phyloP scores from a whole-genome alignment of 1,140 invertebrate genomes.

The Drosophila sucinea region DNA sequence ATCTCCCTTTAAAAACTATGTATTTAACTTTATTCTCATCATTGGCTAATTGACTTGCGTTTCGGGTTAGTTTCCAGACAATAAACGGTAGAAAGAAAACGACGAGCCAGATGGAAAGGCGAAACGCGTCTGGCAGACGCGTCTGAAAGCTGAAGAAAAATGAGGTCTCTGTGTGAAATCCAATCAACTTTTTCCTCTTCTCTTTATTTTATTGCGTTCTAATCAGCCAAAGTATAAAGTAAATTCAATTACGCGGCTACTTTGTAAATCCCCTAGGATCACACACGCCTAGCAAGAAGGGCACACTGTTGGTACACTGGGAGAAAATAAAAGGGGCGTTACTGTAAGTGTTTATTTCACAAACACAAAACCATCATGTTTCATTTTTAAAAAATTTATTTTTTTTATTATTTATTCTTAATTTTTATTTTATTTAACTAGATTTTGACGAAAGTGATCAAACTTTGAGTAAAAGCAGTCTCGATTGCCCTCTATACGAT shows the following conservation, averaged over 20 bases:
- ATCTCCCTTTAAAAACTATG: neutral
- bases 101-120: neutral
- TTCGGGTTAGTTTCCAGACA: neutral
- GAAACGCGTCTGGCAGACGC: neutral
- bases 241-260: conserved; percentile 81
- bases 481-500: no score
- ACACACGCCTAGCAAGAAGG: conserved; percentile 55
- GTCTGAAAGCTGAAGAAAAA: conserved; percentile 4
- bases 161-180: conserved; percentile 54
- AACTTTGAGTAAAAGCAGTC: no score
- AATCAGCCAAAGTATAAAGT: conserved; percentile 79
- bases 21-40: neutral
- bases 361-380: no score
- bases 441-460: no score
- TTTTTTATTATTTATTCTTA: neutral
- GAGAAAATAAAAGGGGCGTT: conserved; percentile 7
- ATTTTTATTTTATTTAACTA: no score
- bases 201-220: conserved; percentile 42
- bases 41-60: conserved; percentile 35
- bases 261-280: conserved; percentile 74
- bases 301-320: conserved; percentile 8
- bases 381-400: neutral
- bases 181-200: conserved; percentile 56
- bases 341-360: no score
- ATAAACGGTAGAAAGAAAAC: conserved; percentile 17